Evolutionary conservation across 2,113 vertebrate species (phyloP), one percentile per base, ranked within the genome.

Genomic region (Serilophus lunatus): DNA sequence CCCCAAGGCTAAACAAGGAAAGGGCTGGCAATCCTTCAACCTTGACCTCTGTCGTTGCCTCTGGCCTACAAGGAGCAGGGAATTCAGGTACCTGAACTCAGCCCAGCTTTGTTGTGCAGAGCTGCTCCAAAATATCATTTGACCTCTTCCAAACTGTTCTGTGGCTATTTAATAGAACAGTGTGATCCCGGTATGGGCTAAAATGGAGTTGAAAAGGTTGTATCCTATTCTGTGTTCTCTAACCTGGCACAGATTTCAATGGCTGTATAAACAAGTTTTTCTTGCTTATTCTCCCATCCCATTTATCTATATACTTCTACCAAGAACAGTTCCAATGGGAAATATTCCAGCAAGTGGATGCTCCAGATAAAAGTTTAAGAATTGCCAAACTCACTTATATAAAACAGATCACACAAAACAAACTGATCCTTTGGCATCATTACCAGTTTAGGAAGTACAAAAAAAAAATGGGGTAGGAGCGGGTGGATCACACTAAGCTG

Each of bases 351-450:
- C 64, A 44, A 60, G 76, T 66, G 79, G 79, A 88, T 96, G 50
- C 82, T 96, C 76, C 86, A 94, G 93, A 91, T 83, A 86, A 50
- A 90, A 94, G 82, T 95, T 94, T 90, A 87, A 82, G 85, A 93
- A 71, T 81, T 96, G 92, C 82, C 92, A 95, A 85, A 92, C 2
- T 3, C 31, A 18, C 88, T 95, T 86, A 86, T 11, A 76, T 92
- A 95, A 96, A 93, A 71, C 72, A 95, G 93, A 90, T 92, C 60
- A 77, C 0, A 0, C 82, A 91, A 84, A 87, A 35, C 72, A 91
- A 86, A 70, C 81, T 38, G 76, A 59, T 72, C 70, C 83, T 70
- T 92, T 57, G 82, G 71, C 86, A 69, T 83, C 64, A 77, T 66
- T 91, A 64, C 57, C 65, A 56, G 38, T 90, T 96, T 79, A 74